A percentile compares a stretch with the other conserved stretches of the same genome.
phyloP scores from a whole-genome alignment of 2,113 vertebrate genomes.

The Ptilonorhynchus violaceus region DNA sequence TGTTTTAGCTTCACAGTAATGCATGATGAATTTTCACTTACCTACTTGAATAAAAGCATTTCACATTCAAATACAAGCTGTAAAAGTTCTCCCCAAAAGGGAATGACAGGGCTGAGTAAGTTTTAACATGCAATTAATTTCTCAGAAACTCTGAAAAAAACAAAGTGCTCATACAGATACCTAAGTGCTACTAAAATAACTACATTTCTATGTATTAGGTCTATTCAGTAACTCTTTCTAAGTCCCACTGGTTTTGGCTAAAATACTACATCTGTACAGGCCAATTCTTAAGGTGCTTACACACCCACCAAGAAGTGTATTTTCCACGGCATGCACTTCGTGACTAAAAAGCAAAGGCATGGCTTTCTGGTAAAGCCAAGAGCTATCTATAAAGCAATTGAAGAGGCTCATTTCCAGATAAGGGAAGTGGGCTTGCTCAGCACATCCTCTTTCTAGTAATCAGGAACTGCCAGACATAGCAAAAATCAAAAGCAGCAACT shows the following conservation, averaged over 20 bases:
- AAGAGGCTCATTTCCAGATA: not conserved
- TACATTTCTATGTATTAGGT: not conserved
- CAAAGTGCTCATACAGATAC: not conserved
- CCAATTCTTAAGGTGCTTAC: not conserved
- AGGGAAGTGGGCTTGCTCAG: not conserved
- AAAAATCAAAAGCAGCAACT: not conserved
- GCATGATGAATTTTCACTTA: not conserved
- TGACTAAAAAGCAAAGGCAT: constrained; percentile 22
- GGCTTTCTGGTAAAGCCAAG: not conserved
- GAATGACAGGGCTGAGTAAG: not conserved
- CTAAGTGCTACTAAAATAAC: not conserved
- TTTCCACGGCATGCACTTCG: not conserved
- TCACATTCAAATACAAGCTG: not conserved
- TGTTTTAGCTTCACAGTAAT: not conserved
- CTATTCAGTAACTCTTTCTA: not conserved
- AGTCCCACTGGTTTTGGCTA: not conserved
- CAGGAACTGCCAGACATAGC: not conserved
- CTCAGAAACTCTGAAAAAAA: not conserved
- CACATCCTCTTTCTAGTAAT: not conserved
- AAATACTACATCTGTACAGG: not conserved
- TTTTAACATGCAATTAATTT: not conserved
- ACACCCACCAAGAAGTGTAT: not conserved
- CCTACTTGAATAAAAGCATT: not conserved
- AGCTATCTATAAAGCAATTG: not conserved
- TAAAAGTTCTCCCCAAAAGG: not conserved